Evolutionary conservation across 2,797 vertebrate species (phyloP).

Genomic region (Pempheris klunzingeri): DNA sequence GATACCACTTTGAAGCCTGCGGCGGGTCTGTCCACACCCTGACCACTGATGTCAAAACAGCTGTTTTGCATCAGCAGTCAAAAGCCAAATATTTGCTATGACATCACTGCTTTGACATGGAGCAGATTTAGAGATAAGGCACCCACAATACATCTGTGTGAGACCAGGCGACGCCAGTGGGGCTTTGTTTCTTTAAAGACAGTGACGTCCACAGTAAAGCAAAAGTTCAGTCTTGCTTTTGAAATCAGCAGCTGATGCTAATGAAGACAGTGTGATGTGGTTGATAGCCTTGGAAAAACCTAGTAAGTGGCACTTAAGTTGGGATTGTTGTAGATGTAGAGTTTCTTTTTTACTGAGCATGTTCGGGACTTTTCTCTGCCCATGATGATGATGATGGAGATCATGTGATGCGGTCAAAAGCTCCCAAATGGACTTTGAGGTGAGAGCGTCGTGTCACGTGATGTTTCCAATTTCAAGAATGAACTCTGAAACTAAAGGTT

Average conservation of each 20-base stretch:
- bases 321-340: too few species aligned
- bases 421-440: background rate
- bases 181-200: slow-evolving; percentile 25
- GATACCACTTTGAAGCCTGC: slow-evolving; percentile 14
- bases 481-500: background rate
- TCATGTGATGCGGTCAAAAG: background rate
- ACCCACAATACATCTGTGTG: slow-evolving; percentile 25
- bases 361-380: too few species aligned
- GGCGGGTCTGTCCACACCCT: slow-evolving; percentile 44
- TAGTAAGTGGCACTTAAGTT: too few species aligned
- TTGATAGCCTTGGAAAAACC: too few species aligned
- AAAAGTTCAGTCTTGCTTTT: background rate
- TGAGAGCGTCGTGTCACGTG: background rate
- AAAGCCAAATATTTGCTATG: slow-evolving; percentile 53
- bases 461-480: background rate
- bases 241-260: background rate
- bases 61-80: slow-evolving; percentile 60
- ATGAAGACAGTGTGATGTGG: background rate
- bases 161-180: slow-evolving; percentile 16
- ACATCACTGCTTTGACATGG: slow-evolving; percentile 50
- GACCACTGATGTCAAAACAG: slow-evolving; percentile 51
- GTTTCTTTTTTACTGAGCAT: too few species aligned
- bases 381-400: background rate
- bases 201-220: too few species aligned
- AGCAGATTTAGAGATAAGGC: slow-evolving; percentile 47